Evolutionary conservation across 1,140 invertebrate species (phyloP), one percentile per base, ranked within the genome.

Genomic region (Hycleus cichorii): DNA sequence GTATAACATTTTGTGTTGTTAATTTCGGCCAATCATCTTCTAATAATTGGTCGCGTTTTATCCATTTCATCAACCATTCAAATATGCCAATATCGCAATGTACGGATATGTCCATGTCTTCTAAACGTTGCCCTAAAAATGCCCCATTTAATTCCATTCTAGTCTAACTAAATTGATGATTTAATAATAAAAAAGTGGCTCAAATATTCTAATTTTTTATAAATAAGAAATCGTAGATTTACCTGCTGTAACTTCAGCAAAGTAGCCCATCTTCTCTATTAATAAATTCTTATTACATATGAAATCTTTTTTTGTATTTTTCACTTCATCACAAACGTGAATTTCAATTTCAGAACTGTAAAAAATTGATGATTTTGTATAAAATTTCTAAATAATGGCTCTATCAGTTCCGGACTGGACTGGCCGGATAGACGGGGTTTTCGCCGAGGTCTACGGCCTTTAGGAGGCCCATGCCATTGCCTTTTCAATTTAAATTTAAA

Each of bases 21-120:
- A 94, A 75, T 59, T 83, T 75, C 3, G 90, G 90, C 75, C 83
- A 83, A 49, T 83, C 79, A 56, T 82, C 82, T 57, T 83, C 80
- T 50, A 83, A 75, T 39, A 83, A 80, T 0, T 80, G 75, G 61
- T 88, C 87, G 47, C 83, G 81, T 71, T 90, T 90, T 0, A 95
- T 89, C 91, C 93, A 97, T 62, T 86, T 83, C 87, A 97, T 94
- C n/a, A 97, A 75, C 93, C 93, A 97, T 63, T 97, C 93, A 73
- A 97, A 97, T 60, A 90, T 88, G 47, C 82, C 85, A 47, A 97
- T 88, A 75, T 97, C 93, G 72, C 93, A 96, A 72, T 97, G 93
- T 1, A 96, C 93, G 0, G 93, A 95, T 63, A 97, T 95, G 67
- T 97, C 93, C 80, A 96, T 95, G 64, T 95, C 93, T 71, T 94